phyloP scores from a whole-genome alignment of 2,888 invertebrate species.

The Tenthredo amoena region DNA sequence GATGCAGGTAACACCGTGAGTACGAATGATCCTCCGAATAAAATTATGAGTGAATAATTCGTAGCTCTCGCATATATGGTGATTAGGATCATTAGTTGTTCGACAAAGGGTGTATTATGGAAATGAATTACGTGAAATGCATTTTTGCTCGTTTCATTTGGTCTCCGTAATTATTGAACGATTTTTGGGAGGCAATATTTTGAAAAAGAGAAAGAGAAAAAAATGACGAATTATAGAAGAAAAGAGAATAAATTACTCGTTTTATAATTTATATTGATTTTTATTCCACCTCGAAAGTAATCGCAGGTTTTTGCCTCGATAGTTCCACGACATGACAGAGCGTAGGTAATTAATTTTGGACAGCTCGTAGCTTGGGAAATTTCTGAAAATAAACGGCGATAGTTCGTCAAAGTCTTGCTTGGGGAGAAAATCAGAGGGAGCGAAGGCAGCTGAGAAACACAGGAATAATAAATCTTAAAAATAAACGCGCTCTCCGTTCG shows the following conservation, averaged over 20 bases:
- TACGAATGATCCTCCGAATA: neutral
- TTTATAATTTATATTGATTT: constrained; percentile 6
- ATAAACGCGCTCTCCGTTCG: constrained; percentile 22
- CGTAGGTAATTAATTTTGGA: constrained; percentile 43
- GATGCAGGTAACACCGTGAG: neutral
- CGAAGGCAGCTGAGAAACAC: constrained; percentile 38
- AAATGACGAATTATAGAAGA: neutral
- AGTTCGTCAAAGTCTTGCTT: constrained; percentile 51
- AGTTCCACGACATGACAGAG: constrained; percentile 30
- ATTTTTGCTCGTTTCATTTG: no score
- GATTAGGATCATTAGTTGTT: constrained; percentile 1
- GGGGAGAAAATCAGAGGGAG: constrained; percentile 40
- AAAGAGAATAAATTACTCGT: neutral
- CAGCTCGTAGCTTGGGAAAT: constrained; percentile 46
- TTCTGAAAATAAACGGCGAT: constrained; percentile 47
- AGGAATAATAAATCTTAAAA: constrained; percentile 47
- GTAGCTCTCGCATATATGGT: neutral
- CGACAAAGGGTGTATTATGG: neutral
- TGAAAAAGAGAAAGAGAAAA: neutral
- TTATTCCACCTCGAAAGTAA: constrained; percentile 4
- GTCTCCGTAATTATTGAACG: no score
- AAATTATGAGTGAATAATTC: neutral
- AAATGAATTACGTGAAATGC: neutral
- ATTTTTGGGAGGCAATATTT: neutral
- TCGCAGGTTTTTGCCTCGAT: constrained; percentile 18